Evolutionary conservation across 1,140 invertebrate species (phyloP).

Genomic region (Drosophila teissieri): DNA sequence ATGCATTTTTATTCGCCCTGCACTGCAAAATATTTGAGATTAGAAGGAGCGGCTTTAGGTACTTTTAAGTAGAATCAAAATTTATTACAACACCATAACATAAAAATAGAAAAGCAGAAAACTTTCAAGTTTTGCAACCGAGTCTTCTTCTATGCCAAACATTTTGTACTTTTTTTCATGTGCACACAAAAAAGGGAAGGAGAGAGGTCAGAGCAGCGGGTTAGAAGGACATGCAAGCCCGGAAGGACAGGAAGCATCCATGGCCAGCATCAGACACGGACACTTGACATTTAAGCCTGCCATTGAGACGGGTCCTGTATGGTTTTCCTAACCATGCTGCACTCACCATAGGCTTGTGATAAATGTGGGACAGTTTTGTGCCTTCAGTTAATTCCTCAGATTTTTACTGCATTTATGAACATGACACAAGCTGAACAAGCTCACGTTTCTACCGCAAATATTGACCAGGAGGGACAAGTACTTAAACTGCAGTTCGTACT

Average conservation of each 20-base stretch:
- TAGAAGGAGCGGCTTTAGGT: no score
- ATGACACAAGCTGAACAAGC: background rate
- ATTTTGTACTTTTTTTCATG: background rate
- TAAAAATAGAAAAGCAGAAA: no score
- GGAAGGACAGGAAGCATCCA: slow-evolving; percentile 26
- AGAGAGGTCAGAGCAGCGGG: background rate
- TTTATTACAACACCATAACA: no score
- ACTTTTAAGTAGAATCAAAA: no score
- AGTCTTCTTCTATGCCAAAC: no score
- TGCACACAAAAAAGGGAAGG: background rate
- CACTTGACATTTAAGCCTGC: slow-evolving; percentile 43
- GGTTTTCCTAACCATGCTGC: slow-evolving; percentile 1
- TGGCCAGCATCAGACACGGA: slow-evolving; percentile 31
- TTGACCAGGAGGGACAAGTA: slow-evolving; percentile 21
- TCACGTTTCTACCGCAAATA: slow-evolving; percentile 50
- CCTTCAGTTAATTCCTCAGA: slow-evolving; percentile 39
- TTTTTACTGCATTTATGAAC: slow-evolving; percentile 44
- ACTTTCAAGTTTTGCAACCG: no score
- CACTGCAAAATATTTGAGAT: slow-evolving; percentile 12
- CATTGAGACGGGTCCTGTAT: slow-evolving; percentile 24
- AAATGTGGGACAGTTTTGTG: slow-evolving; percentile 16
- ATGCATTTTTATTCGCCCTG: slow-evolving; percentile 70
- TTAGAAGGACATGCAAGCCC: slow-evolving; percentile 32
- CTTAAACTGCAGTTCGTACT: slow-evolving; percentile 2
- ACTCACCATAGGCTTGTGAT: slow-evolving; percentile 4